These are phyloP conservation scores for Anthrax anthrax DNA, from an alignment of 2,888 invertebrate genomes.

Conservation along the genomic window DNA sequence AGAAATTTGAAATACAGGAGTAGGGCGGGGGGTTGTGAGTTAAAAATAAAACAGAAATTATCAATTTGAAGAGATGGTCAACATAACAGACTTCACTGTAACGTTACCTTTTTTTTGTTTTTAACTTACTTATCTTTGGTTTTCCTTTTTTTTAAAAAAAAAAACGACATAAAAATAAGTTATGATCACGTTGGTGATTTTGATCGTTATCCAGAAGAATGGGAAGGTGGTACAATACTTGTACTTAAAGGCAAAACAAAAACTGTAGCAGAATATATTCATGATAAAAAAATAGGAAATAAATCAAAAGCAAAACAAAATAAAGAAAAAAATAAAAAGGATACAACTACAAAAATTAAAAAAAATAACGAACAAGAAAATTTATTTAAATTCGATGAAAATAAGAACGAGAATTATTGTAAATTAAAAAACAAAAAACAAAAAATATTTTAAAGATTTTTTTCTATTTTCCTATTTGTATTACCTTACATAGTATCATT, in stretches of 20 bases:
- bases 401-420: background rate
- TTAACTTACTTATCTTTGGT: background rate
- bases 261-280: slow-evolving; percentile 30
- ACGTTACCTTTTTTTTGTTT: background rate
- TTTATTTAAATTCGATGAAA: background rate
- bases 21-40: too few species aligned
- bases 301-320: slow-evolving; percentile 19
- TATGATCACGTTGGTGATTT: slow-evolving; percentile 26
- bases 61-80: too few species aligned
- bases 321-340: slow-evolving; percentile 13
- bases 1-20: too few species aligned
- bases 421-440: background rate
- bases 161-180: too few species aligned
- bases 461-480: background rate
- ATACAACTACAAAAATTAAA: slow-evolving; percentile 17
- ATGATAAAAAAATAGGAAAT: slow-evolving; percentile 19
- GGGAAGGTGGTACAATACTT: slow-evolving; percentile 37
- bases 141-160: slow-evolving; percentile 5
- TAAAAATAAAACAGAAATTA: too few species aligned
- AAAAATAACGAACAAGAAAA: slow-evolving; percentile 17
- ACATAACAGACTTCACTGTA: too few species aligned
- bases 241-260: slow-evolving; percentile 35
- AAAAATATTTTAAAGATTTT: too few species aligned
- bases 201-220: slow-evolving; percentile 36
- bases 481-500: slow-evolving; percentile 20